Percentiles rank a stretch among this genome's conserved stretches.
phyloP scores from a whole-genome alignment of 2,888 invertebrate genomes.

The Platerodrilus igneus region DNA sequence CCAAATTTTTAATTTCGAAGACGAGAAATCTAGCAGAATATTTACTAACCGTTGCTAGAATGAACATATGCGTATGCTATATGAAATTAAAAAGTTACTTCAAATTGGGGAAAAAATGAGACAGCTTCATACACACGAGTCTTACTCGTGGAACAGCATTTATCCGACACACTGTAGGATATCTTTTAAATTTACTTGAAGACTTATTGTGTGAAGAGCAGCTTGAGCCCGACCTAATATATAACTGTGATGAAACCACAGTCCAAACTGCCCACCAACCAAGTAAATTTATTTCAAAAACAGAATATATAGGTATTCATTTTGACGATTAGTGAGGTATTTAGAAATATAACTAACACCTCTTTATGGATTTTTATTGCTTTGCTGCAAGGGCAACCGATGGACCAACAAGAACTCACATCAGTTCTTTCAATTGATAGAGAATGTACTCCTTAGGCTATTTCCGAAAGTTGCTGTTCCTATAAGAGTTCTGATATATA shows the following conservation, averaged over 20 bases:
- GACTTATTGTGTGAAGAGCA: constrained; percentile 1
- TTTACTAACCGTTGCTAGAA: constrained; percentile 5
- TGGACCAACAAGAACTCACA: constrained; percentile 2
- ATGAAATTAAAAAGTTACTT: constrained; percentile 1
- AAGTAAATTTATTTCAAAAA: neutral
- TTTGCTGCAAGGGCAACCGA: constrained; percentile 2
- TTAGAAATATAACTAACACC: constrained; percentile 1
- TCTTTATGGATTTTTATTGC: constrained; percentile 3
- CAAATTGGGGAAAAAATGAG: constrained; percentile 5
- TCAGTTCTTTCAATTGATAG: neutral
- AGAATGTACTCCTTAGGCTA: neutral
- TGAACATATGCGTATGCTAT: constrained; percentile 4
- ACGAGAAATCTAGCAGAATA: constrained; percentile 2
- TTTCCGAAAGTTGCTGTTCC: neutral
- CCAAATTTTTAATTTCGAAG: no score
- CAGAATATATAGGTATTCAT: no score
- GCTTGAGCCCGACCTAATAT: constrained; percentile 1
- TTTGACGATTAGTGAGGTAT: no score
- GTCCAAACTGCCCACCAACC: neutral
- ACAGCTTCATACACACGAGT: constrained; percentile 4
- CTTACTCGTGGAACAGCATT: constrained; percentile 4
- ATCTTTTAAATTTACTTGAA: constrained; percentile 5
- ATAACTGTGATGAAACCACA: neutral
- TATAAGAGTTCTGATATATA: constrained; percentile 1
- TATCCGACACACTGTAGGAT: constrained; percentile 1